These are phyloP conservation scores for Drosophila pegasa DNA, from an alignment of 2,888 invertebrate genomes.

Conservation along the genomic window DNA sequence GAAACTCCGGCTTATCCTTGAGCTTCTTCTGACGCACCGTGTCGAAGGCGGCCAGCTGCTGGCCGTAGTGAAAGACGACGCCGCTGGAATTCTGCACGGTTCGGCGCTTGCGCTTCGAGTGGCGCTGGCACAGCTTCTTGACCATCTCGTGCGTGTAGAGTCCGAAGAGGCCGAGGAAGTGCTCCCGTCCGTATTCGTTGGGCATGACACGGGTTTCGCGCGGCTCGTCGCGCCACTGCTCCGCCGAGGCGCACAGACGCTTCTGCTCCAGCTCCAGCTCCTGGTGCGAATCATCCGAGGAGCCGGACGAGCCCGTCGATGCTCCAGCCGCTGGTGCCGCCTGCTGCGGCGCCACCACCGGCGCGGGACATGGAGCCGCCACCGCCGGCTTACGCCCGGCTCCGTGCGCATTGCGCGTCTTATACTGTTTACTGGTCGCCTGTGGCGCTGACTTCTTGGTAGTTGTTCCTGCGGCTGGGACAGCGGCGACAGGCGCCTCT, in stretches of 20 bases:
- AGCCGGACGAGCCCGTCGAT: constrained; percentile 47
- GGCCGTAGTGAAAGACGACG: constrained; percentile 84
- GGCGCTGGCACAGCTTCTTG: constrained; percentile 80
- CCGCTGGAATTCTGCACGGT: constrained; percentile 82
- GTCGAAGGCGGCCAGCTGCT: constrained; percentile 70
- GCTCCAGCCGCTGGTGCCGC: background rate
- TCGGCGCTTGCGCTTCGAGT: constrained; percentile 83
- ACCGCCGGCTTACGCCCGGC: constrained; percentile 26
- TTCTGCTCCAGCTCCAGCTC: constrained; percentile 66
- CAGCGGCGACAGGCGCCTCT: constrained; percentile 10
- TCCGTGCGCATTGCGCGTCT: constrained; percentile 47
- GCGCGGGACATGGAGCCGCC: constrained; percentile 18
- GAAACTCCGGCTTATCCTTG: constrained; percentile 75
- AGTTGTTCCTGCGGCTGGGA: background rate
- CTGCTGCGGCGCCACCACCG: background rate
- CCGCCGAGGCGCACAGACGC: constrained; percentile 59
- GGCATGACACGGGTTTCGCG: constrained; percentile 66
- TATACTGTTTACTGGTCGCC: constrained; percentile 36
- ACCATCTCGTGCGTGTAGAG: constrained; percentile 80
- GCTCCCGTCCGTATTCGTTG: constrained; percentile 79
- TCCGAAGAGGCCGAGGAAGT: constrained; percentile 81
- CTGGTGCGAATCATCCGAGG: constrained; percentile 72
- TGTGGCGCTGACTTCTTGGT: constrained; percentile 12
- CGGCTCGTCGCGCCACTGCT: constrained; percentile 76
- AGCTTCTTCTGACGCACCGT: constrained; percentile 75